Percentiles rank a stretch among this genome's conserved stretches.
Evolutionary conservation across 2,888 invertebrate species (phyloP).

Genomic region (Rosalia funebris): DNA sequence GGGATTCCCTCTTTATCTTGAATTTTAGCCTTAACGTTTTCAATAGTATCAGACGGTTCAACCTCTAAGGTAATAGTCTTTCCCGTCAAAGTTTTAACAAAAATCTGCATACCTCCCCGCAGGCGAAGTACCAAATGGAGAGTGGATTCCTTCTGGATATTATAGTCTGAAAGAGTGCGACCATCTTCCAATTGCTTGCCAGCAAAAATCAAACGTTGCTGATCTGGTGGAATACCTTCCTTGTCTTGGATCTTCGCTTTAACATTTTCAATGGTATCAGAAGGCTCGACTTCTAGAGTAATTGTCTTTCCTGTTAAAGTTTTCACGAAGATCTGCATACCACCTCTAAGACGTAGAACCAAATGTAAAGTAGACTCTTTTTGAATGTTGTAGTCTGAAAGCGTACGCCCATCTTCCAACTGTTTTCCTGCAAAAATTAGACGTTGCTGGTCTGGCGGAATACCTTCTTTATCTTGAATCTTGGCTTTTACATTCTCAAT

Average conservation of each 20-base stretch:
- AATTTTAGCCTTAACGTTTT: slow-evolving; percentile 73
- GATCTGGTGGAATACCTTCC: slow-evolving; percentile 69
- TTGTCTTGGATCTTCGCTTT: slow-evolving; percentile 87
- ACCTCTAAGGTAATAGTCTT: slow-evolving; percentile 70
- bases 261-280: slow-evolving; percentile 94
- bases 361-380: slow-evolving; percentile 95
- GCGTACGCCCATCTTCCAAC: slow-evolving; percentile 91
- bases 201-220: slow-evolving; percentile 84
- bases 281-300: slow-evolving; percentile 90
- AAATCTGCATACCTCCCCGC: slow-evolving; percentile 84
- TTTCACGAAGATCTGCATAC: slow-evolving; percentile 98
- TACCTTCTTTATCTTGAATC: slow-evolving; percentile 91
- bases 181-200: slow-evolving; percentile 97
- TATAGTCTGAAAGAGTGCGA: slow-evolving; percentile 86
- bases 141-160: slow-evolving; percentile 93
- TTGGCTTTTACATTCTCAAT: slow-evolving; percentile 95
- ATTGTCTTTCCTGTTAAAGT: slow-evolving; percentile 94
- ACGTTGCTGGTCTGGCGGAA: slow-evolving; percentile 89
- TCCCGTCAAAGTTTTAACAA: slow-evolving; percentile 66
- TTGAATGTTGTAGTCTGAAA: slow-evolving; percentile 93
- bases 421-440: slow-evolving; percentile 93
- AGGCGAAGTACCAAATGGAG: slow-evolving; percentile 87
- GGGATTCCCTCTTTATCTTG: slow-evolving; percentile 69
- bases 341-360: slow-evolving; percentile 92
- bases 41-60: slow-evolving; percentile 73